A percentile compares a stretch with the other conserved stretches of the same genome.
Evolutionary conservation across 2,888 invertebrate species (phyloP).

Genomic region (Hirtodrosophila histrioides): DNA sequence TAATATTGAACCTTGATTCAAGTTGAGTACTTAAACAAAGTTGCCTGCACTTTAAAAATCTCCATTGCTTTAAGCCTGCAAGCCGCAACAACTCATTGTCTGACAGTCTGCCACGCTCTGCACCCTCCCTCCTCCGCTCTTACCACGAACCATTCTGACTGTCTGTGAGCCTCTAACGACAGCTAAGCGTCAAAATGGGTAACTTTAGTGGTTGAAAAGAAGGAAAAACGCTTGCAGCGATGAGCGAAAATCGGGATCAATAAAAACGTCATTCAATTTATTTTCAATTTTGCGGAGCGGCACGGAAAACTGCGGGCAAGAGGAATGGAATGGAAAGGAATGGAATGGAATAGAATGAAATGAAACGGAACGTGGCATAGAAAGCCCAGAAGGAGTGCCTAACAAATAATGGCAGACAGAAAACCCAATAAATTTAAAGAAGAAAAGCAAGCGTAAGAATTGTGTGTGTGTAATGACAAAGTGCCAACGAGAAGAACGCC

Average conservation of each 20-base stretch:
- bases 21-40: too few relatives aligned
- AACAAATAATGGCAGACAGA: slow-evolving; percentile 78
- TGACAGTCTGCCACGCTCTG: slow-evolving; percentile 6
- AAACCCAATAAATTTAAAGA: slow-evolving; percentile 79
- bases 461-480: slow-evolving; percentile 48
- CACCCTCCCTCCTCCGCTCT: too few relatives aligned
- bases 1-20: too few relatives aligned
- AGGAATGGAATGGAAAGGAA: slow-evolving; percentile 52
- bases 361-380: slow-evolving; percentile 31
- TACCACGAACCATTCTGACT: background rate
- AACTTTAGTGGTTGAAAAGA: slow-evolving; percentile 24
- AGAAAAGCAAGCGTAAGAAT: slow-evolving; percentile 59
- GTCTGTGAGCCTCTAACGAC: slow-evolving; percentile 44
- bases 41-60: too few relatives aligned
- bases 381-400: slow-evolving; percentile 49
- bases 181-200: slow-evolving; percentile 73
- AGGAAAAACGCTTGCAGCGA: slow-evolving; percentile 41
- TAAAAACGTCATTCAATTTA: slow-evolving; percentile 80
- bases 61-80: too few relatives aligned
- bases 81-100: slow-evolving; percentile 33
- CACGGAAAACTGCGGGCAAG: slow-evolving; percentile 29
- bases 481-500: slow-evolving; percentile 37
- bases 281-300: slow-evolving; percentile 74
- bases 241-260: slow-evolving; percentile 76
- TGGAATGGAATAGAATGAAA: slow-evolving; percentile 13